A percentile compares a stretch with the other conserved stretches of the same genome.
Conservation (phyloP, 2,113 vertebrate species). For the Eudorcas thomsonii region DNA sequence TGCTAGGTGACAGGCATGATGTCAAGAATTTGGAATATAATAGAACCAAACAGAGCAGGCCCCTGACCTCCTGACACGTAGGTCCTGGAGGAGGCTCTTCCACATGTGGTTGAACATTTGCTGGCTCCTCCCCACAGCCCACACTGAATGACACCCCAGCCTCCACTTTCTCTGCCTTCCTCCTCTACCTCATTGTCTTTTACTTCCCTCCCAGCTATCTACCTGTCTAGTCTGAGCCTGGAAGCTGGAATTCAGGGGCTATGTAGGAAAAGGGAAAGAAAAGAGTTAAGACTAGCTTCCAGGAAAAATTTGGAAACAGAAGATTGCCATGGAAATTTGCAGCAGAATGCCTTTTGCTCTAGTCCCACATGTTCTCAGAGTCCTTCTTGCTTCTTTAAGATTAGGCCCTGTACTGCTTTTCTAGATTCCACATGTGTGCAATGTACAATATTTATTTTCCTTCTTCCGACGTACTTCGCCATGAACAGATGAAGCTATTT, state of each 20-base stretch:
- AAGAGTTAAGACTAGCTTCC: not conserved
- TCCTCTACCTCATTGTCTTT: not conserved
- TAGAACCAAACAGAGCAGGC: not conserved
- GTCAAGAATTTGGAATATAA: not conserved
- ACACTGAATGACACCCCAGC: rapidly evolving
- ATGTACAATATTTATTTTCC: not conserved
- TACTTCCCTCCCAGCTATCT: not conserved
- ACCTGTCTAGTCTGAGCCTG: not conserved
- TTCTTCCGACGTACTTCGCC: rapidly evolving
- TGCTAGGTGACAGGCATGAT: not conserved
- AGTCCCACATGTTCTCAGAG: not conserved
- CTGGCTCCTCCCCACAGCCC: not conserved
- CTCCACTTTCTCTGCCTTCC: not conserved
- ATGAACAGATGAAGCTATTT: not conserved
- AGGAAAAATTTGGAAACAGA: not conserved
- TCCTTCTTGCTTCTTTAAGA: not conserved
- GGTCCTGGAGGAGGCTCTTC: not conserved
- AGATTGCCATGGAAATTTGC: not conserved
- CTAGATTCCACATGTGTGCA: not conserved
- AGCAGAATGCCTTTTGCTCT: not conserved
- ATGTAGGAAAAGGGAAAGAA: not conserved
- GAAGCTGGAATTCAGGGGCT: not conserved
- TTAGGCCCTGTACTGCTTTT: not conserved
- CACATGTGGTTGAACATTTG: rapidly evolving
- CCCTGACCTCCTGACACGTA: not conserved